Evolutionary conservation across 2,113 vertebrate genomes (phyloP).

Genomic region (Hymenochirus boettgeri): DNA sequence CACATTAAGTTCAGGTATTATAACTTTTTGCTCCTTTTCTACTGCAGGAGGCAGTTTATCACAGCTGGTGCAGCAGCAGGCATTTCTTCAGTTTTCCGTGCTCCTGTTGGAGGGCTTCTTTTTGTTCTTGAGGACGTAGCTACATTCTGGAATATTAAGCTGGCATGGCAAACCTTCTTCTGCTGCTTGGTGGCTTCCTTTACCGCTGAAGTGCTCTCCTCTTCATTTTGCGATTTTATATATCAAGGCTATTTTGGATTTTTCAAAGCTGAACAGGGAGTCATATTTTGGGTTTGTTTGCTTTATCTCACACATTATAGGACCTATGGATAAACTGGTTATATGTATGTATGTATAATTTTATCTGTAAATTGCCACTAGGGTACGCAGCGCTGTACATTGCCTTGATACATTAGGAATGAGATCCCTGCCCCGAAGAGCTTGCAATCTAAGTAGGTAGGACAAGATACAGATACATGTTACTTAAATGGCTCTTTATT

Average conservation of each 20-base stretch:
- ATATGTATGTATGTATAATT: too few relatives aligned
- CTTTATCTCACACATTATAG: too few relatives aligned
- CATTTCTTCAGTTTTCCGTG: conserved; percentile 36
- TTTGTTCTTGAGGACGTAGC: conserved; percentile 49
- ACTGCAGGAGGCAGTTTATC: conserved; percentile 45
- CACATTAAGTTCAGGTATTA: too few relatives aligned
- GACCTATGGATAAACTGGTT: too few relatives aligned
- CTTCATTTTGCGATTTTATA: conserved; percentile 44
- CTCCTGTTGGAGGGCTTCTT: conserved; percentile 35
- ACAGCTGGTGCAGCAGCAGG: conserved; percentile 40
- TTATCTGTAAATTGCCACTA: too few relatives aligned
- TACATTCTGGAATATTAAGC: conserved; percentile 47
- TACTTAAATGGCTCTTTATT: too few relatives aligned
- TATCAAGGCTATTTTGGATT: conserved; percentile 48
- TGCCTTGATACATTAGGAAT: too few relatives aligned
- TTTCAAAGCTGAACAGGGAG: conserved; percentile 52
- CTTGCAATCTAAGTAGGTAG: too few relatives aligned
- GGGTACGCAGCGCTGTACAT: too few relatives aligned
- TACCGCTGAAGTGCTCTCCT: conserved; percentile 46
- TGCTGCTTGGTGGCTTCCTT: conserved; percentile 51
- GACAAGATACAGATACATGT: too few relatives aligned
- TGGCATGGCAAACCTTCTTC: conserved; percentile 52
- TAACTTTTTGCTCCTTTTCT: neutral
- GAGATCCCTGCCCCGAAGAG: too few relatives aligned
- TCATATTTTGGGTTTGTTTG: conserved; percentile 46